phyloP scores from a whole-genome alignment of 2,888 invertebrate genomes.

The Thalpophila matura region DNA sequence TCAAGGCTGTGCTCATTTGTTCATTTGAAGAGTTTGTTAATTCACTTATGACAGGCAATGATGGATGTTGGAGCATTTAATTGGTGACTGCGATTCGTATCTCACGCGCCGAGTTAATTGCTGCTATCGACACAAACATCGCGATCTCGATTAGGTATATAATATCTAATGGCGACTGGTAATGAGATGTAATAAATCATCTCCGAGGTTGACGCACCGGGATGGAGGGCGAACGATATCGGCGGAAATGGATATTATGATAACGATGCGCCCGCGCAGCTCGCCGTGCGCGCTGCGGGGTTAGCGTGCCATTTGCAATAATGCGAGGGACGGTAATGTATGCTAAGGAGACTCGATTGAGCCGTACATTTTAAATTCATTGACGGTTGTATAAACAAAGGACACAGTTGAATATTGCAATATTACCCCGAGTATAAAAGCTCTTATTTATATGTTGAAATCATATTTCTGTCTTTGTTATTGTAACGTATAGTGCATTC shows the following conservation, averaged over 20 bases:
- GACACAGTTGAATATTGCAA: conserved; percentile 47
- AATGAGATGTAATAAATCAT: conserved; percentile 80
- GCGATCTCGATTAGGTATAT: conserved; percentile 71
- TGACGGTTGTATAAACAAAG: conserved; percentile 66
- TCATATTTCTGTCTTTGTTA: conserved; percentile 55
- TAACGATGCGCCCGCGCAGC: conserved; percentile 74
- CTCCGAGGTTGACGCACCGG: conserved; percentile 68
- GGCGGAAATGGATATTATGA: conserved; percentile 82
- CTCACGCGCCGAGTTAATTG: conserved; percentile 57
- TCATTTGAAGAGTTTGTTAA: conserved; percentile 57
- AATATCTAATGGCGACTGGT: conserved; percentile 70
- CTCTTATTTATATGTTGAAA: conserved; percentile 33
- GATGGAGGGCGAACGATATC: conserved; percentile 71
- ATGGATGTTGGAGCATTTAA: conserved; percentile 74
- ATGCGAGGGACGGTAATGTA: conserved; percentile 62
- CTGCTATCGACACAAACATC: conserved; percentile 64
- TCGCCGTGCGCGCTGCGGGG: conserved; percentile 52
- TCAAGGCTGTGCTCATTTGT: conserved; percentile 68
- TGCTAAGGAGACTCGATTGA: conserved; percentile 62
- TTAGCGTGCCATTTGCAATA: conserved; percentile 62
- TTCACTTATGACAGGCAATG: conserved; percentile 68
- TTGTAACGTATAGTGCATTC: conserved; percentile 49
- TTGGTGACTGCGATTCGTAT: conserved; percentile 70
- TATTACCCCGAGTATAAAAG: conserved; percentile 38
- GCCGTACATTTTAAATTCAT: conserved; percentile 64